phyloP scores from a whole-genome alignment of 2,113 vertebrate genomes.

The Dicrurus megarhynchus region DNA sequence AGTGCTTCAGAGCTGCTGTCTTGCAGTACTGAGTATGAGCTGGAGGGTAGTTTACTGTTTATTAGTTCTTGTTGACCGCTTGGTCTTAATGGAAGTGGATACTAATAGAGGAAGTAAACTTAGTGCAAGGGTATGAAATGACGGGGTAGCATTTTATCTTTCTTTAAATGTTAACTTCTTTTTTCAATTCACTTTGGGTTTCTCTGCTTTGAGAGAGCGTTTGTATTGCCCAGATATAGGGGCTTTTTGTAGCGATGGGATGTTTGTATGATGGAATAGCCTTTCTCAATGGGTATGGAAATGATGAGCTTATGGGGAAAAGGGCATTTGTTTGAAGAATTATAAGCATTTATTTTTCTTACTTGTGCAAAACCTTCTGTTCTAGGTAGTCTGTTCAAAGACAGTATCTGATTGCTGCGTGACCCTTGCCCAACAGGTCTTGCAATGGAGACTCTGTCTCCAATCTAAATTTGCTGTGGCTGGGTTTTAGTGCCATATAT shows the following conservation, averaged over 20 bases:
- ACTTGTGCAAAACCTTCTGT: not conserved
- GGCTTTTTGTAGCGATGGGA: not conserved
- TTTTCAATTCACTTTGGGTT: fast-evolving
- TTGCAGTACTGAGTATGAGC: not conserved
- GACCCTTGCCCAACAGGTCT: not conserved
- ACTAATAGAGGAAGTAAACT: not conserved
- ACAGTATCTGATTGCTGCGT: not conserved
- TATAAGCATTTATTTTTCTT: not conserved
- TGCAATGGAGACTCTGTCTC: not conserved
- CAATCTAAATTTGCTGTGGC: not conserved
- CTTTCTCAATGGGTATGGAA: not conserved
- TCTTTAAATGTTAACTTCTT: not conserved
- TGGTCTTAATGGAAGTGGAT: not conserved
- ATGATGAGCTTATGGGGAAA: not conserved
- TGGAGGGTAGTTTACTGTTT: not conserved
- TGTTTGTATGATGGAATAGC: not conserved
- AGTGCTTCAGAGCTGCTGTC: not conserved
- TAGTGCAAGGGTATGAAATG: not conserved
- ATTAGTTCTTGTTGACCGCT: not conserved
- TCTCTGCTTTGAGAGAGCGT: not conserved
- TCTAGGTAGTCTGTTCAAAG: not conserved
- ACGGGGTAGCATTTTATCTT: not conserved
- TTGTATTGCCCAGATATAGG: not conserved
- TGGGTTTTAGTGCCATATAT: not conserved
- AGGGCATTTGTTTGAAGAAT: not conserved